A percentile compares a stretch with the other conserved stretches of the same genome.
Conservation (phyloP, 2,113 vertebrate species). For the Catharus fuscescens region DNA sequence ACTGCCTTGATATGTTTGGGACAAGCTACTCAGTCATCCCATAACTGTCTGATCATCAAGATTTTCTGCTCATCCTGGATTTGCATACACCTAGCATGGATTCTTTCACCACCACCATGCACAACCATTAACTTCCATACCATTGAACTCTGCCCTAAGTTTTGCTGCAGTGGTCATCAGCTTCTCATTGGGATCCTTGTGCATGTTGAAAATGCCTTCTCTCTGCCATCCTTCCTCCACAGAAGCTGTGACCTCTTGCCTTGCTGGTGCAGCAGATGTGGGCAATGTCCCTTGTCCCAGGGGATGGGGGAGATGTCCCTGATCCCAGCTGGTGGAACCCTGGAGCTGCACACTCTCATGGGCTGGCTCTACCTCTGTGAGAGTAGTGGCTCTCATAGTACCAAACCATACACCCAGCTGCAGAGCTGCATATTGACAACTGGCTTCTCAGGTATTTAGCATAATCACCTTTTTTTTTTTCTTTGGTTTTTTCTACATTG, state of each 20-base stretch:
- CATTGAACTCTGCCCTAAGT: background rate
- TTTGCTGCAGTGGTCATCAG: background rate
- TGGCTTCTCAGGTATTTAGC: background rate
- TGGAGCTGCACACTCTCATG: background rate
- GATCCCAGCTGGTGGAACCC: background rate
- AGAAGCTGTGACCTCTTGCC: background rate
- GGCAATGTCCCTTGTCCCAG: background rate
- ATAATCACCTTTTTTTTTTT: background rate
- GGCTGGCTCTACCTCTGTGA: background rate
- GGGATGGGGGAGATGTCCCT: too few relatives aligned
- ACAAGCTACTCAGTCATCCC: background rate
- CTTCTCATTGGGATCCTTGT: background rate
- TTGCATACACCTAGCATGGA: background rate
- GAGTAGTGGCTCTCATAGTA: background rate
- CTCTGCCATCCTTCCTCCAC: background rate
- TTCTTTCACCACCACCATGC: background rate
- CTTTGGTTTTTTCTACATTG: background rate
- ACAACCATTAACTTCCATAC: rapidly evolving
- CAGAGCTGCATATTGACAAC: background rate
- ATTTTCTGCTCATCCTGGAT: background rate
- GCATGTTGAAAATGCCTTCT: background rate
- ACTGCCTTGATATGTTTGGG: background rate
- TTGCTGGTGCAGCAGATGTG: background rate
- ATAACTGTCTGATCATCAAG: background rate
- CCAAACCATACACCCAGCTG: background rate